Percentiles rank a stretch among this genome's conserved stretches.
Conservation (phyloP, 2,797 vertebrate genomes). For the Spinibarbus caldwelli region DNA sequence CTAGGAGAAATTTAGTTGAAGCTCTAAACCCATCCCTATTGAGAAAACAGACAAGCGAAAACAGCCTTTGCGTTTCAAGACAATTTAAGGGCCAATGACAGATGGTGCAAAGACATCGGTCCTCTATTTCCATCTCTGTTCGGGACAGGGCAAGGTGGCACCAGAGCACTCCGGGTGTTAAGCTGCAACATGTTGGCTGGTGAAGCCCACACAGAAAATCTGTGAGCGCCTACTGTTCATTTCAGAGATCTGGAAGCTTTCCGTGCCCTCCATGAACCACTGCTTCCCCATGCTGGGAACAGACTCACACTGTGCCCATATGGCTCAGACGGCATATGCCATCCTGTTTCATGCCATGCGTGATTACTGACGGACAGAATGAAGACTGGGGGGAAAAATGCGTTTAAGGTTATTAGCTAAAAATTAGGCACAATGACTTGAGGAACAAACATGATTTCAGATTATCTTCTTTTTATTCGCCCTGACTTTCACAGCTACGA, state of each 20-base stretch:
- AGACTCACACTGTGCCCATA: conserved; percentile 75
- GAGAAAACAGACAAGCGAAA: conserved; percentile 15
- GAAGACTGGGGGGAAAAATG: conserved; percentile 38
- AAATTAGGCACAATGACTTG: background rate
- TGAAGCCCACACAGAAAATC: conserved; percentile 73
- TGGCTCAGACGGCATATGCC: conserved; percentile 72
- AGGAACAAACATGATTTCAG: background rate
- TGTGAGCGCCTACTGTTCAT: conserved; percentile 76
- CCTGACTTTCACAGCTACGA: background rate
- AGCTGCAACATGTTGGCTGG: conserved; percentile 76
- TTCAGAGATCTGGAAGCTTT: conserved; percentile 75
- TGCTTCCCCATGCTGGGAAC: conserved; percentile 69
- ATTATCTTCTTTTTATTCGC: background rate
- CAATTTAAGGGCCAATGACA: conserved; percentile 71
- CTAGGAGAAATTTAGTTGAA: background rate
- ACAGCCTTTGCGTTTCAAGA: conserved; percentile 71
- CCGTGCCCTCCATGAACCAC: conserved; percentile 67
- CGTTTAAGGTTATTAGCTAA: background rate
- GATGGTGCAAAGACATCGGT: conserved; percentile 76
- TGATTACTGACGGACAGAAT: conserved; percentile 54
- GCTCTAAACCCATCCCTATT: conserved; percentile 15
- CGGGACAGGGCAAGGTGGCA: conserved; percentile 74
- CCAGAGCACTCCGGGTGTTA: conserved; percentile 73
- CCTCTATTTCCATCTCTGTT: conserved; percentile 72
- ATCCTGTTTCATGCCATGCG: conserved; percentile 67